Evolutionary conservation across 2,888 invertebrate species (phyloP).

Genomic region (Beris morrisii): DNA sequence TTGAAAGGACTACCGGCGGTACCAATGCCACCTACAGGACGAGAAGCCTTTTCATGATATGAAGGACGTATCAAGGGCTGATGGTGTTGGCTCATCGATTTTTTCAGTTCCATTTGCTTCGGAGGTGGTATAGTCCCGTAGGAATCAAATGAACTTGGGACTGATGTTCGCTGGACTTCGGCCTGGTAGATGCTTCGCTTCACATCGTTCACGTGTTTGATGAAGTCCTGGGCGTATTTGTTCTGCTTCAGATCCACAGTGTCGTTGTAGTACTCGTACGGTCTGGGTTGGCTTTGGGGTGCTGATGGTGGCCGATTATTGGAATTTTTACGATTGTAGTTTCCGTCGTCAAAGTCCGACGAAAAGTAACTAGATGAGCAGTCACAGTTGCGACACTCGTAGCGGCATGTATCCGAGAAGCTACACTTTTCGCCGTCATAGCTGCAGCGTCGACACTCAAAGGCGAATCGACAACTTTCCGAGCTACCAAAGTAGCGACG

Average conservation of each 20-base stretch:
- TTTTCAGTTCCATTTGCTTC: constrained; percentile 36
- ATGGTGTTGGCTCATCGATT: constrained; percentile 31
- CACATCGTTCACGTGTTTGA: constrained; percentile 56
- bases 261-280: constrained; percentile 43
- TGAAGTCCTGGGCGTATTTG: constrained; percentile 56
- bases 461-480: constrained; percentile 54
- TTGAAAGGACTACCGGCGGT: constrained; percentile 27
- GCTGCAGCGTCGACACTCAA: constrained; percentile 55
- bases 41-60: constrained; percentile 1
- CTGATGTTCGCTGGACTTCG: constrained; percentile 47
- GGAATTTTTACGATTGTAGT: constrained; percentile 43
- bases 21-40: neutral
- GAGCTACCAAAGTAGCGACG: constrained; percentile 55
- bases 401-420: constrained; percentile 55
- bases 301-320: constrained; percentile 23
- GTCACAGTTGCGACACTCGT: constrained; percentile 55
- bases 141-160: constrained; percentile 14
- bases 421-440: constrained; percentile 54
- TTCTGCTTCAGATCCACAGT: constrained; percentile 51
- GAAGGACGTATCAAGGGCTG: constrained; percentile 12
- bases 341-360: constrained; percentile 55
- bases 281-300: neutral
- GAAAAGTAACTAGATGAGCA: constrained; percentile 56
- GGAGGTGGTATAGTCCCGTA: constrained; percentile 33
- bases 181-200: constrained; percentile 55